phyloP scores from a whole-genome alignment of 2,888 invertebrate genomes.

The Thysanoteuthis rhombus region DNA sequence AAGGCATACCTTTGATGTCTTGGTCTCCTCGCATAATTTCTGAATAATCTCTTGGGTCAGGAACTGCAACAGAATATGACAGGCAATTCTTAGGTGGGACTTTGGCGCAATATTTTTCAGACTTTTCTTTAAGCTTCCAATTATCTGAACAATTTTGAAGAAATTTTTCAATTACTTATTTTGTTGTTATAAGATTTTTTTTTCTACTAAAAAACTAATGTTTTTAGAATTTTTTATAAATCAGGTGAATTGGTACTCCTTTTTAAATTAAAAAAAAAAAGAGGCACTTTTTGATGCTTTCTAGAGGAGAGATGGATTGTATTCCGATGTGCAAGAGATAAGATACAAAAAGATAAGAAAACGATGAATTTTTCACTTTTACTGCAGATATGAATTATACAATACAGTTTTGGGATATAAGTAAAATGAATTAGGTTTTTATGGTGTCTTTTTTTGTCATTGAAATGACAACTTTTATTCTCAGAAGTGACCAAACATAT shows the following conservation, averaged over 20 bases:
- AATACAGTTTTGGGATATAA: neutral
- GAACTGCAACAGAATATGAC: conserved; percentile 27
- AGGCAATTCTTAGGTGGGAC: conserved; percentile 12
- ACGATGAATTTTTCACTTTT: neutral
- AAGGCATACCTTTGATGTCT: conserved; percentile 30
- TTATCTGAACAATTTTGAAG: neutral
- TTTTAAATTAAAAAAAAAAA: too few relatives aligned
- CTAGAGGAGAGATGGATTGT: neutral
- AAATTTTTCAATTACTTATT: neutral
- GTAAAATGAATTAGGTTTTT: neutral
- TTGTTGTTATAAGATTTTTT: neutral
- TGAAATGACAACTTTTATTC: neutral
- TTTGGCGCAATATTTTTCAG: neutral
- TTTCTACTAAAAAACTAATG: neutral
- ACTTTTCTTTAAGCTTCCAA: neutral
- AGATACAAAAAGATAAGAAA: neutral
- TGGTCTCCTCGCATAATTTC: conserved; percentile 32
- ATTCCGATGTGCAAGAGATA: neutral
- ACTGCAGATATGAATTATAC: neutral
- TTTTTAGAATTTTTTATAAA: neutral
- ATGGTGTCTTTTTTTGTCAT: neutral
- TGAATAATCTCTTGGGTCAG: conserved; percentile 30
- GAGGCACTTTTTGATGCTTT: neutral
- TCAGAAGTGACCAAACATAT: too few relatives aligned
- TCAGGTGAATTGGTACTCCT: neutral